Conservation (phyloP, 2,797 vertebrate genomes). For the Hyperoplus lanceolatus region DNA sequence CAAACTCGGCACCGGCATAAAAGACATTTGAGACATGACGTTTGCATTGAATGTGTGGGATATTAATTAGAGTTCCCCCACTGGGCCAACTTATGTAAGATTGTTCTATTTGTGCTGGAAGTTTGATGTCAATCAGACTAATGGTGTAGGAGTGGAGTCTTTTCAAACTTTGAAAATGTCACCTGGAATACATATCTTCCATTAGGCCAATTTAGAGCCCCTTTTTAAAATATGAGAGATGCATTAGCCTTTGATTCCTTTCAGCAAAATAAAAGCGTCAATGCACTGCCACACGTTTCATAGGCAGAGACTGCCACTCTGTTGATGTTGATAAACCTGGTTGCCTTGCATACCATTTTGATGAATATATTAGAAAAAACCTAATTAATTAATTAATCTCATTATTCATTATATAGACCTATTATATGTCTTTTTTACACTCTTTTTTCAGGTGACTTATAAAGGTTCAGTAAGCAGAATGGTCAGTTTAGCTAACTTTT, state of each 20-base stretch:
- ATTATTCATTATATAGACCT: not conserved
- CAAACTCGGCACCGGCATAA: conserved; percentile 1
- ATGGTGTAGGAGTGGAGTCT: conserved; percentile 49
- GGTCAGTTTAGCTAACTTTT: too few species aligned
- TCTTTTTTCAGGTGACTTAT: too few species aligned
- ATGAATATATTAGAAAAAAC: not conserved
- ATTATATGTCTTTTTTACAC: too few species aligned
- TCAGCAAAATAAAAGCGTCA: conserved; percentile 19
- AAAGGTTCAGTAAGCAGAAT: too few species aligned
- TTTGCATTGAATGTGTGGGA: conserved; percentile 36
- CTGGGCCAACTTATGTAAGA: conserved; percentile 26
- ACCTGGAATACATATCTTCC: conserved; percentile 32
- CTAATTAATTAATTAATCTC: too few species aligned
- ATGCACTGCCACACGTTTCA: conserved; percentile 19
- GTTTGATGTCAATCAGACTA: conserved; percentile 45
- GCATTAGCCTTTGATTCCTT: conserved; percentile 3
- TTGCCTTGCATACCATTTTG: not conserved
- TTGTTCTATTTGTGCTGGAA: conserved; percentile 37
- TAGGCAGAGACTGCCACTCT: not conserved
- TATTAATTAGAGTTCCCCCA: conserved; percentile 44
- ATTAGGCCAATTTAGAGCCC: conserved; percentile 28
- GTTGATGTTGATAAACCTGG: not conserved
- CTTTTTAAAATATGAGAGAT: conserved; percentile 25
- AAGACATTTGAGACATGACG: conserved; percentile 22
- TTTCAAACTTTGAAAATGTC: conserved; percentile 46